These are phyloP conservation scores for Sinocyclocheilus grahami DNA, from an alignment of 2,113 vertebrate species.

Conservation along the genomic window DNA sequence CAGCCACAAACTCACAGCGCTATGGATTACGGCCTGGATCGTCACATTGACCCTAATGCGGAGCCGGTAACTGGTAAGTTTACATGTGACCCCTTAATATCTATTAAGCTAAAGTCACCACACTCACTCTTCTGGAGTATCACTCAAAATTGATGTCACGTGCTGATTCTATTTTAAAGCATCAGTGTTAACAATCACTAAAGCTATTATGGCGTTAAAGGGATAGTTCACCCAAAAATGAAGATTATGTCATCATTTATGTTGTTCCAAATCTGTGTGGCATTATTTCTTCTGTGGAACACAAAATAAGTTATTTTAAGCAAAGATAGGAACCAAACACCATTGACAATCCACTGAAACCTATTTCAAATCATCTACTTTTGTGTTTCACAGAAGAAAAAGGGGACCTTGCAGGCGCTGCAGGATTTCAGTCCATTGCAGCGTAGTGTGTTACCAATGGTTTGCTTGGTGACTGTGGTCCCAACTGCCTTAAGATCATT, in stretches of 20 bases:
- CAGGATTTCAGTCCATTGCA: too few relatives aligned
- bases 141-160: background rate
- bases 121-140: background rate
- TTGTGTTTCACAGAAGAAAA: background rate
- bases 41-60: constrained; percentile 81
- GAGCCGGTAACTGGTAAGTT: constrained; percentile 86
- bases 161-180: background rate
- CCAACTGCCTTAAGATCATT: too few relatives aligned
- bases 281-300: background rate
- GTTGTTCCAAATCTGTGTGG: background rate
- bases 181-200: background rate
- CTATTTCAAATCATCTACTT: background rate
- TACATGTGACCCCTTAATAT: background rate
- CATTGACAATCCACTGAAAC: background rate
- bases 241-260: background rate
- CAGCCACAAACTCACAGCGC: constrained; percentile 83
- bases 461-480: too few relatives aligned
- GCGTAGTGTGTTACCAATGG: too few relatives aligned
- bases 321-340: background rate
- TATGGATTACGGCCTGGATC: constrained; percentile 85
- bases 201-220: background rate
- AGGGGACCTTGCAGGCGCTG: too few relatives aligned
- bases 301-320: background rate
- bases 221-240: background rate
- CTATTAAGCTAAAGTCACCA: background rate